Evolutionary conservation across 2,888 invertebrate species (phyloP).

Genomic region (Meiosimyza platycephala): DNA sequence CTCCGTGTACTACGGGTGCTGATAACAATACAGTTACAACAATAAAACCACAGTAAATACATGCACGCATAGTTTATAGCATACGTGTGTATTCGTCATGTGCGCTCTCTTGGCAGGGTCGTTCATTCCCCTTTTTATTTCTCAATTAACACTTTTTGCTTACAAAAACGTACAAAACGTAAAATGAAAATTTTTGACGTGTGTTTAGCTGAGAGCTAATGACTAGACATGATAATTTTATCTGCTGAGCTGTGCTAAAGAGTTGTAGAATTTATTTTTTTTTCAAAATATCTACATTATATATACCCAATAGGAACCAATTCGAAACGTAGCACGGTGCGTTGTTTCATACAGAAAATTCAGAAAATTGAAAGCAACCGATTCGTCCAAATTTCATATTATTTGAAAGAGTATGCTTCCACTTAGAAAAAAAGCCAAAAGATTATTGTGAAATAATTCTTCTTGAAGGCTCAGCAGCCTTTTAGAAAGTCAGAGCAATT

Average conservation of each 20-base stretch:
- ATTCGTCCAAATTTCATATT: no score
- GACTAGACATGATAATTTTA: conserved; percentile 20
- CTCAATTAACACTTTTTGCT: conserved; percentile 32
- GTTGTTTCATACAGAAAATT: no score
- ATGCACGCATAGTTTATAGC: neutral
- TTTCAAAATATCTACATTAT: no score
- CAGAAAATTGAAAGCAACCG: no score
- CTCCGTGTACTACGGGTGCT: neutral
- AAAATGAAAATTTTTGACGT: conserved; percentile 19
- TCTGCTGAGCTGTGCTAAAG: conserved; percentile 11
- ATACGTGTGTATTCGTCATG: no score
- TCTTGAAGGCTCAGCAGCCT: no score
- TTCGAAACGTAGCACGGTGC: no score
- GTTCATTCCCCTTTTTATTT: conserved; percentile 33
- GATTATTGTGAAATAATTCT: no score
- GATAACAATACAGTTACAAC: conserved; percentile 3
- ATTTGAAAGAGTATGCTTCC: no score
- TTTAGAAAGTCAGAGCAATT: no score
- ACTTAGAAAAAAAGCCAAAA: no score
- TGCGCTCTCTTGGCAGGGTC: conserved; percentile 34
- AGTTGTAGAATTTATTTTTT: neutral
- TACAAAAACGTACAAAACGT: conserved; percentile 2
- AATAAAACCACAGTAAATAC: neutral
- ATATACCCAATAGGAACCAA: conserved; percentile 17
- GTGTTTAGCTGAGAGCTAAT: conserved; percentile 24